Percentiles rank a stretch among this genome's conserved stretches.
Conservation (phyloP, 2,797 vertebrate genomes). For the Pogoniulus pusillus region DNA sequence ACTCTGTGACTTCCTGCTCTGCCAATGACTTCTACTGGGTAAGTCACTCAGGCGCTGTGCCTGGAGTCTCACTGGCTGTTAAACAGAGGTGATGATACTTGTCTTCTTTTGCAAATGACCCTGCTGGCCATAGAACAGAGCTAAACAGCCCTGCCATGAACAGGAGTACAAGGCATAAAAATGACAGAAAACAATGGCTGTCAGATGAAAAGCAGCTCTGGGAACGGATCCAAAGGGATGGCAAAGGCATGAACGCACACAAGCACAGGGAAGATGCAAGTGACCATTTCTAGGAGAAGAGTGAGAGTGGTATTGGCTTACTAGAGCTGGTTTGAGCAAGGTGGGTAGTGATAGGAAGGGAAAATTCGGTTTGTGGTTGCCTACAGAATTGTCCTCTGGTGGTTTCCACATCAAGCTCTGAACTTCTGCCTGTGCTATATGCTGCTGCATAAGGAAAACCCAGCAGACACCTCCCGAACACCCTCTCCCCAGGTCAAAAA, state of each 20-base stretch:
- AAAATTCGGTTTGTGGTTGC: background rate
- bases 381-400: background rate
- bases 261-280: background rate
- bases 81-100: conserved; percentile 34
- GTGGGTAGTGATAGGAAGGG: background rate
- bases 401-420: background rate
- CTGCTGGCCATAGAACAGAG: background rate
- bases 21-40: conserved; percentile 18
- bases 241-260: background rate
- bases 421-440: background rate
- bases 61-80: background rate
- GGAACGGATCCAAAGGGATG: conserved; percentile 33
- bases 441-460: background rate
- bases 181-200: conserved; percentile 23
- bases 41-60: conserved; percentile 21
- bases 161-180: conserved; percentile 5
- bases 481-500: background rate
- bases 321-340: background rate
- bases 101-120: conserved; percentile 27
- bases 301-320: background rate
- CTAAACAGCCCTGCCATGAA: background rate
- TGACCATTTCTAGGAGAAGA: background rate
- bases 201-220: conserved; percentile 30
- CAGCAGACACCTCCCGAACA: background rate
- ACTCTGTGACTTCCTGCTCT: background rate